Evolutionary conservation across 1,140 invertebrate species (phyloP), one percentile per base, ranked within the genome.

Genomic region (Atopsyche davidsoni): DNA sequence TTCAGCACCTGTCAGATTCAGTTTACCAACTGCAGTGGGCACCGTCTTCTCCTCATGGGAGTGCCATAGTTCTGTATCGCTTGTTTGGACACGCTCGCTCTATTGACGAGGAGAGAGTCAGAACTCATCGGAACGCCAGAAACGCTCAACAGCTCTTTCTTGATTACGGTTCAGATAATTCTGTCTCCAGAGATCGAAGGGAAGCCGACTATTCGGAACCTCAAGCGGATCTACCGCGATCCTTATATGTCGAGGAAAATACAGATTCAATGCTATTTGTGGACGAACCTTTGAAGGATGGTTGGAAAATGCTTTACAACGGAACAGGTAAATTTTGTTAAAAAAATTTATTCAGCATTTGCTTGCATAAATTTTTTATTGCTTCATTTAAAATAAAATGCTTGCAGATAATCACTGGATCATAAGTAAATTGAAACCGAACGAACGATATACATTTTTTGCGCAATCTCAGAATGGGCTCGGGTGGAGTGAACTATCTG

Each of bases 221-320:
- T 18, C 51, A 58, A 47, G 16, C 51, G 1, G 55, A 57, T 21
- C 17, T 57, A 14, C 56, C 52, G 1, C 40, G 51, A 22, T n/a
- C n/a, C n/a, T 53, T 42, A 3, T 50, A 34, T 38, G 42, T 57
- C 7, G 41, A 57, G 25, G 51, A 58, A 23, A 51, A 47, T 39
- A 18, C 42, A 2, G 38, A 51, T 13, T 48, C 51, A 16, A 50
- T 51, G 45, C 31, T 55, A 1, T 41, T 69, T 23, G 62, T 71
- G 6, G 51, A 55, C 22, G 62, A 61, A 9, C 64, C 72, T 2
- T 55, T 75, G 13, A 70, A 73, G 43, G 76, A 80, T 49, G 73
- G 78, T 10, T 90, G 90, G 80, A 74, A 75, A 28, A 61, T 81
- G 4, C 80, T 85, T 21, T 92, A 92, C 62, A 94, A 92, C 65